These are phyloP conservation scores for Drosophila yooni DNA, from an alignment of 2,888 invertebrate genomes.

Conservation along the genomic window DNA sequence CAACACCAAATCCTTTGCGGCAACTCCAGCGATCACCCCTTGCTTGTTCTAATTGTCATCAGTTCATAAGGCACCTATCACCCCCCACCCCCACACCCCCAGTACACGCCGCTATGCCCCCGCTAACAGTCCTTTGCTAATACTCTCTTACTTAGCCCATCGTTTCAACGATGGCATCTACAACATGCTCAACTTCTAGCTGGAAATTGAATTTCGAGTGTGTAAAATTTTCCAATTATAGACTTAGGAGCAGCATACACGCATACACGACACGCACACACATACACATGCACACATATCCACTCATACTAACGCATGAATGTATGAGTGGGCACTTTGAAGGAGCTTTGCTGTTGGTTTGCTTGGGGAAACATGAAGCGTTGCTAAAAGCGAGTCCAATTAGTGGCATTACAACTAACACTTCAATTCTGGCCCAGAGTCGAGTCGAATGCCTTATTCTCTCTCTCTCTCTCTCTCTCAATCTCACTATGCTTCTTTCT, in stretches of 20 bases:
- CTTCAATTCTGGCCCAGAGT: conserved; percentile 72
- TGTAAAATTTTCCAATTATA: conserved; percentile 79
- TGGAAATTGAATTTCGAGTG: conserved; percentile 77
- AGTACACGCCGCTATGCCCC: background rate
- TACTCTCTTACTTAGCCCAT: conserved; percentile 42
- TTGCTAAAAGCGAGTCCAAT: conserved; percentile 81
- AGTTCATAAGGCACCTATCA: conserved; percentile 5
- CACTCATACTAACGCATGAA: conserved; percentile 7
- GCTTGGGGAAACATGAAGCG: conserved; percentile 66
- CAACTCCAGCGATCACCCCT: conserved; percentile 9
- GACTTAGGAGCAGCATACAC: conserved; percentile 53
- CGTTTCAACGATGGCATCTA: conserved; percentile 22
- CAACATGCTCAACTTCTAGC: conserved; percentile 28
- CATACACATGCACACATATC: conserved; percentile 7
- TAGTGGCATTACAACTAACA: conserved; percentile 83
- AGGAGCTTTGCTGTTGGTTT: conserved; percentile 57
- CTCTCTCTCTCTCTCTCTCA: background rate
- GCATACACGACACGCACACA: conserved; percentile 11
- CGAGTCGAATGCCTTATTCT: conserved; percentile 7
- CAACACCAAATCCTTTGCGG: conserved; percentile 42
- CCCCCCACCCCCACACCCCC: background rate
- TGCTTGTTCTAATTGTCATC: background rate
- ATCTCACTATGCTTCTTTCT: background rate
- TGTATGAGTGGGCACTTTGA: conserved; percentile 47
- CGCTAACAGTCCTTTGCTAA: conserved; percentile 33